Conservation (phyloP, 2,113 vertebrate species). For the Pyxicephalus adspersus region DNA sequence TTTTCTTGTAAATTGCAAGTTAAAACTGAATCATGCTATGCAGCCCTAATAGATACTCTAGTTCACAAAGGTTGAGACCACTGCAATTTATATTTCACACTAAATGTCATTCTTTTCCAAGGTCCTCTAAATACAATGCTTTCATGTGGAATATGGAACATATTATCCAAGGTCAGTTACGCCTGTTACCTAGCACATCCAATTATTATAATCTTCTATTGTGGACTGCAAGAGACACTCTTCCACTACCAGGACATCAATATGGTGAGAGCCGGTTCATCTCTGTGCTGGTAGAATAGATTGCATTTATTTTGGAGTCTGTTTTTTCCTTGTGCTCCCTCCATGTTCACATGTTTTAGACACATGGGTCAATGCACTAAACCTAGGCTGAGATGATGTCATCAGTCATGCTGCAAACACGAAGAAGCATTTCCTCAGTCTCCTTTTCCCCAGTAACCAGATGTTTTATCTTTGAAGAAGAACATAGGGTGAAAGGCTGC, state of each 20-base stretch:
- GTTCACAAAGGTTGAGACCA: background rate
- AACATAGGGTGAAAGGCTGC: too few relatives aligned
- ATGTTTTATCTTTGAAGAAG: too few relatives aligned
- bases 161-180: conserved; percentile 80
- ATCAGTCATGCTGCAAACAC: too few relatives aligned
- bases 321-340: too few relatives aligned
- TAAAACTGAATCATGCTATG: background rate
- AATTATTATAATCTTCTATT: conserved; percentile 76
- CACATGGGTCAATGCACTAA: too few relatives aligned
- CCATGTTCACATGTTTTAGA: too few relatives aligned
- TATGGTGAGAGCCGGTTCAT: conserved; percentile 72
- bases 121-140: conserved; percentile 74
- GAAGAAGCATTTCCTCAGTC: too few relatives aligned
- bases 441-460: too few relatives aligned
- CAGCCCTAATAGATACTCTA: background rate
- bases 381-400: too few relatives aligned
- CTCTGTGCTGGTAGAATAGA: too few relatives aligned
- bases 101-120: conserved; percentile 50
- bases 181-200: conserved; percentile 83
- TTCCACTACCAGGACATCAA: conserved; percentile 79
- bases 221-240: conserved; percentile 78
- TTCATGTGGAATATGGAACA: conserved; percentile 73
- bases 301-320: too few relatives aligned
- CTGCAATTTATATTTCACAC: background rate
- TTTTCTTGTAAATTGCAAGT: background rate